Percentiles rank a stretch among this genome's conserved stretches.
phyloP scores from a whole-genome alignment of 2,113 vertebrate genomes.

The Paraplagusia blochii region DNA sequence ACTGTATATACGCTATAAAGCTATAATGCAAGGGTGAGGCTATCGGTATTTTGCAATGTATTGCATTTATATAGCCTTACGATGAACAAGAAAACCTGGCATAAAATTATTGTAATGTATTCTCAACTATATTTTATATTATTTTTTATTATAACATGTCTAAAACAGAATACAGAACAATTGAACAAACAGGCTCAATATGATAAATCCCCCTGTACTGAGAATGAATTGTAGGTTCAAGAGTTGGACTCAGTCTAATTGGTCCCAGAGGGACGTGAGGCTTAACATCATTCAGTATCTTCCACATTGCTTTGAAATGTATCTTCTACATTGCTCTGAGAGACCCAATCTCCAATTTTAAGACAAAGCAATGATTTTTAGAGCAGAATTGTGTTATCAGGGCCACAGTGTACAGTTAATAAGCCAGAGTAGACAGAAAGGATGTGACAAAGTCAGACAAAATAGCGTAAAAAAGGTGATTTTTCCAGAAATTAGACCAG shows the following conservation, averaged over 20 bases:
- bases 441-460: slow-evolving; percentile 39
- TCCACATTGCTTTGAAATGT: slow-evolving; percentile 28
- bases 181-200: not conserved
- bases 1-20: no score
- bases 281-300: slow-evolving; percentile 30
- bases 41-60: no score
- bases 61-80: no score
- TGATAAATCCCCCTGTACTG: no score
- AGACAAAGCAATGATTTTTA: slow-evolving; percentile 30
- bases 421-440: slow-evolving; percentile 25
- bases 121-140: no score
- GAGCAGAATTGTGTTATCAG: slow-evolving; percentile 18
- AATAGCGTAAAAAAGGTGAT: slow-evolving; percentile 13
- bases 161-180: no score
- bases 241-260: slow-evolving; percentile 47
- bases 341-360: slow-evolving; percentile 35
- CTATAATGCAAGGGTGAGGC: no score
- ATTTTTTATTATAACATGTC: no score
- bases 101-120: no score
- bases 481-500: slow-evolving; percentile 48
- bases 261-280: slow-evolving; percentile 49
- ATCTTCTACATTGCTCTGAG: slow-evolving; percentile 52
- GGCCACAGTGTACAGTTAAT: slow-evolving; percentile 35
- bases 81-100: no score
- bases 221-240: slow-evolving; percentile 4